These are phyloP conservation scores for Megaceryle alcyon DNA, from an alignment of 2,797 vertebrate species.

Conservation along the genomic window DNA sequence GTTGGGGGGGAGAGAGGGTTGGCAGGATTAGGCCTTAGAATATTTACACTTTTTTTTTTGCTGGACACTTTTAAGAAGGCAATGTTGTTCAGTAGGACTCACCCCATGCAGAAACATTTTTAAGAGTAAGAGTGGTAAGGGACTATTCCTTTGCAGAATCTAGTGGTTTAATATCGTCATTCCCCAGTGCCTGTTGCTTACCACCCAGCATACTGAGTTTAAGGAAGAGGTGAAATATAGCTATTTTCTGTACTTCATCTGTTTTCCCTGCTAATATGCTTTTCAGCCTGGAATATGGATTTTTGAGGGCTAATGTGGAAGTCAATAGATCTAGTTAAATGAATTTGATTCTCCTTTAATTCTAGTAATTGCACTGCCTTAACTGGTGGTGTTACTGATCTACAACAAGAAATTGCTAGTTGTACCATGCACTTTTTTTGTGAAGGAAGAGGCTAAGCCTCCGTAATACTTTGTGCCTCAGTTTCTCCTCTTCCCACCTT, in stretches of 20 bases:
- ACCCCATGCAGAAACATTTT: not conserved
- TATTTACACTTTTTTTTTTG: not conserved
- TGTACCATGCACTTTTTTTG: not conserved
- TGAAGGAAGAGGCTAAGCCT: not conserved
- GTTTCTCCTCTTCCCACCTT: not conserved
- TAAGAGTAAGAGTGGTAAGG: not conserved
- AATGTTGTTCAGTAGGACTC: not conserved
- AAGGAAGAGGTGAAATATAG: not conserved
- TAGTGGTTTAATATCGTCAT: not conserved
- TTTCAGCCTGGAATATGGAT: not conserved
- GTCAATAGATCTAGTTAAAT: not conserved
- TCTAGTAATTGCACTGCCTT: not conserved
- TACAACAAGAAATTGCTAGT: not conserved
- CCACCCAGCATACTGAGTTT: not conserved
- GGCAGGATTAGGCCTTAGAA: not conserved
- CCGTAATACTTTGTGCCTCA: not conserved
- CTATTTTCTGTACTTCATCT: not conserved
- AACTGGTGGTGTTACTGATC: not conserved
- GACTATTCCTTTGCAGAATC: not conserved
- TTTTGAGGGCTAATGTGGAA: conserved; percentile 9
- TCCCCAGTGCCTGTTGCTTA: not conserved
- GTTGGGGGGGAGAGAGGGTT: no score
- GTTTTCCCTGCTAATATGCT: conserved; percentile 7
- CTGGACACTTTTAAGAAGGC: not conserved
- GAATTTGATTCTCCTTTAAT: not conserved